Conservation (phyloP, 2,888 invertebrate species). For the Drosophila cyrtoloma region DNA sequence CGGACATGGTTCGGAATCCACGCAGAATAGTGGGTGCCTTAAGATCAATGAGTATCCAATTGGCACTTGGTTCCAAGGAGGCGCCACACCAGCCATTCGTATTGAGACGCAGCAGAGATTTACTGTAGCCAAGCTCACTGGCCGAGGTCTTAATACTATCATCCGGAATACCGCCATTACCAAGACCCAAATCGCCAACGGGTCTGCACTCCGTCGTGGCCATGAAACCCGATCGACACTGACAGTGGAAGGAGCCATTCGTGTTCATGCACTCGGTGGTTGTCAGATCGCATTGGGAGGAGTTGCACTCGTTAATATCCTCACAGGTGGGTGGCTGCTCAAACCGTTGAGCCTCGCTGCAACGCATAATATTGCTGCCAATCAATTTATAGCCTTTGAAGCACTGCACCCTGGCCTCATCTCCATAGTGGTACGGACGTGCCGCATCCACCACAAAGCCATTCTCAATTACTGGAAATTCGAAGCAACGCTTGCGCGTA, state of each 20-base stretch:
- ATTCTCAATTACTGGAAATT: conserved; percentile 93
- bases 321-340: conserved; percentile 94
- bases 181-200: conserved; percentile 93
- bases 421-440: conserved; percentile 92
- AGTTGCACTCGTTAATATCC: conserved; percentile 96
- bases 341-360: conserved; percentile 93
- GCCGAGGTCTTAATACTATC: conserved; percentile 94
- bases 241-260: conserved; percentile 95
- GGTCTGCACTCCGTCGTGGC: conserved; percentile 95
- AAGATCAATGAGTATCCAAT: conserved; percentile 95
- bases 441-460: conserved; percentile 93
- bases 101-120: conserved; percentile 93
- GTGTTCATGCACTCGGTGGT: conserved; percentile 96
- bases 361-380: conserved; percentile 93
- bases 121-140: conserved; percentile 92
- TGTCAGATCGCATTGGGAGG: conserved; percentile 94
- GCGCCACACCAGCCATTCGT: conserved; percentile 96
- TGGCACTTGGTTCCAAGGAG: conserved; percentile 93
- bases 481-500: conserved; percentile 87
- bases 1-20: conserved; percentile 96
- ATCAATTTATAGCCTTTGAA: conserved; percentile 95
- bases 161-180: conserved; percentile 95
- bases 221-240: conserved; percentile 93
- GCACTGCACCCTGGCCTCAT: conserved; percentile 96
- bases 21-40: conserved; percentile 95